These are phyloP conservation scores for Notarius quadriscutis DNA, from an alignment of 2,113 vertebrate genomes.

Conservation along the genomic window DNA sequence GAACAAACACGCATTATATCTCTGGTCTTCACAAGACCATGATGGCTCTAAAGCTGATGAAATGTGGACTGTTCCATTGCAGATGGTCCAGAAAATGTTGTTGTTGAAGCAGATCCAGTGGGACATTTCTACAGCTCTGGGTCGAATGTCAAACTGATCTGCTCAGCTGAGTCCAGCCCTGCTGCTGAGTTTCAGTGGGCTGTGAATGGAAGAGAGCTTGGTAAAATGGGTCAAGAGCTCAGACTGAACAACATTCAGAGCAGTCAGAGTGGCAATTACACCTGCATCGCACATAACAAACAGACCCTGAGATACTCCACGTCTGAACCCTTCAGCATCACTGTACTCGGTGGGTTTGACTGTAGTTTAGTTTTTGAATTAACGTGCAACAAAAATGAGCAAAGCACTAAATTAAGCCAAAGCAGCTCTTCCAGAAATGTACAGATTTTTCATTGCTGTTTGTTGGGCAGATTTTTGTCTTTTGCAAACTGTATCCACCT, in stretches of 20 bases:
- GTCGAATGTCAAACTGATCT: constrained; percentile 53
- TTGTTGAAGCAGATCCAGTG: not conserved
- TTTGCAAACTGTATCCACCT: not conserved
- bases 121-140: constrained; percentile 41
- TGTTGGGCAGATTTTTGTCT: not conserved
- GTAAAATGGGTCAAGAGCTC: constrained; percentile 45
- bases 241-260: constrained; percentile 50
- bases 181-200: constrained; percentile 54
- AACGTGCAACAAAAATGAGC: not conserved
- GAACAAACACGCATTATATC: not conserved
- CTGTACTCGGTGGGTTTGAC: constrained; percentile 53
- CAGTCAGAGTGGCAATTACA: constrained; percentile 61
- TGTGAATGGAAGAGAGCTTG: constrained; percentile 46
- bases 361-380: not conserved
- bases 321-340: constrained; percentile 49
- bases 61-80: not conserved
- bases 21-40: not conserved
- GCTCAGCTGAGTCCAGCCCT: constrained; percentile 62
- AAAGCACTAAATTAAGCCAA: not conserved
- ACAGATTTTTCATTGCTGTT: not conserved
- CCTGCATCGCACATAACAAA: constrained; percentile 60
- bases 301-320: constrained; percentile 51
- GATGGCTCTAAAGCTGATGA: not conserved
- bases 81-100: constrained; percentile 61
- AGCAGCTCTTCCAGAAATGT: not conserved